Evolutionary conservation across 2,888 invertebrate species (phyloP).

Genomic region (Drepana falcataria): DNA sequence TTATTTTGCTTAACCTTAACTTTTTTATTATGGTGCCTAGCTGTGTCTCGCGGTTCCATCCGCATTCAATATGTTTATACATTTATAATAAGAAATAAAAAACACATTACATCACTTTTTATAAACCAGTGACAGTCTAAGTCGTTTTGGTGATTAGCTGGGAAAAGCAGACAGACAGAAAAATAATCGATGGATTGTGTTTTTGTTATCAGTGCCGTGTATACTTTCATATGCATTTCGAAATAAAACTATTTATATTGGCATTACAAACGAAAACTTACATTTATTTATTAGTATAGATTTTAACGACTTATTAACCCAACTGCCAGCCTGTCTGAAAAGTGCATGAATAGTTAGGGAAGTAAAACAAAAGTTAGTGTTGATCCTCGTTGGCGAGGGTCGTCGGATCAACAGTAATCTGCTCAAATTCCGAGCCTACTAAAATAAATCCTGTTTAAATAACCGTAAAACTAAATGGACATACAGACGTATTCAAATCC

Average conservation of each 20-base stretch:
- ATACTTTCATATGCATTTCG: too few relatives aligned
- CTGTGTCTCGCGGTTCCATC: too few relatives aligned
- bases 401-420: slow-evolving; percentile 45
- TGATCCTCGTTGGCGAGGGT: slow-evolving; percentile 16
- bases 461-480: slow-evolving; percentile 51
- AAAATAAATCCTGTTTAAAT: slow-evolving; percentile 64
- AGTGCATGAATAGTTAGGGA: slow-evolving; percentile 16
- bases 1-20: slow-evolving; percentile 7
- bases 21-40: slow-evolving; percentile 7
- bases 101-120: too few relatives aligned
- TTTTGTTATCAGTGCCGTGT: too few relatives aligned
- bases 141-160: too few relatives aligned
- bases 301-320: slow-evolving; percentile 22
- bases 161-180: too few relatives aligned
- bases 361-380: slow-evolving; percentile 8
- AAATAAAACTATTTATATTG: too few relatives aligned
- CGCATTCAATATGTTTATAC: too few relatives aligned
- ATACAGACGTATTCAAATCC: slow-evolving; percentile 31
- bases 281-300: not conserved
- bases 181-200: too few relatives aligned
- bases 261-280: too few relatives aligned
- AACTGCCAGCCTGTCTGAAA: slow-evolving; percentile 14
- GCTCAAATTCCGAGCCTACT: slow-evolving; percentile 50
- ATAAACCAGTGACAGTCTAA: too few relatives aligned
- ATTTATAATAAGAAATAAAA: too few relatives aligned